phyloP scores from a whole-genome alignment of 2,888 invertebrate species.

The Papilio demoleus region DNA sequence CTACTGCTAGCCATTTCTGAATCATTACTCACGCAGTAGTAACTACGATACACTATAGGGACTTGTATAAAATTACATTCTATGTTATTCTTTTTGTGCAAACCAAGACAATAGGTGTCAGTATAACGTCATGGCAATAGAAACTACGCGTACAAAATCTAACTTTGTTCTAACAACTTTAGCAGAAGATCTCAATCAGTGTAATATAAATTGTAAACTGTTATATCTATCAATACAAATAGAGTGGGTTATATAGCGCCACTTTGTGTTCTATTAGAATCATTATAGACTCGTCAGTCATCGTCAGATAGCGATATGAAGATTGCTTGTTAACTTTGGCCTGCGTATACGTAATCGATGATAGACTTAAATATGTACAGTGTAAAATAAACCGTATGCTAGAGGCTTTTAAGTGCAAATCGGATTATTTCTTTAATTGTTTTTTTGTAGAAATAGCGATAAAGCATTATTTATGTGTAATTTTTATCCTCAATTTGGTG shows the following conservation, averaged over 20 bases:
- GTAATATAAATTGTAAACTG: neutral
- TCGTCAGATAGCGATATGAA: constrained; percentile 14
- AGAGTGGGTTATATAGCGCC: neutral
- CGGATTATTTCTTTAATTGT: neutral
- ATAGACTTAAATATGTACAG: neutral
- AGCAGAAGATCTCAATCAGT: neutral
- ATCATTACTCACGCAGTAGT: constrained; percentile 2
- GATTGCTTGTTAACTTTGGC: constrained; percentile 20
- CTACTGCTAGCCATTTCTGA: neutral
- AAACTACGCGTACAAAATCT: neutral
- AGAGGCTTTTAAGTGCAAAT: neutral
- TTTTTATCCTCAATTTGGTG: neutral
- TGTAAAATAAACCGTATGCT: neutral
- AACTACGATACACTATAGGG: neutral
- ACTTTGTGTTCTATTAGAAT: constrained; percentile 20
- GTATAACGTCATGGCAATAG: neutral
- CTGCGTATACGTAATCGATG: neutral
- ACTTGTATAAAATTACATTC: no score
- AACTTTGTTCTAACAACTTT: neutral
- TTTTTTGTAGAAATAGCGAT: neutral
- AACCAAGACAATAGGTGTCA: neutral
- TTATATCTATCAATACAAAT: constrained; percentile 13
- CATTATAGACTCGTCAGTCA: constrained; percentile 34
- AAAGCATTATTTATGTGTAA: neutral
- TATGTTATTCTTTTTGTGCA: no score